These are phyloP conservation scores for Halocynthia roretzi DNA, from an alignment of 23 tunicate genomes.

Conservation along the genomic window DNA sequence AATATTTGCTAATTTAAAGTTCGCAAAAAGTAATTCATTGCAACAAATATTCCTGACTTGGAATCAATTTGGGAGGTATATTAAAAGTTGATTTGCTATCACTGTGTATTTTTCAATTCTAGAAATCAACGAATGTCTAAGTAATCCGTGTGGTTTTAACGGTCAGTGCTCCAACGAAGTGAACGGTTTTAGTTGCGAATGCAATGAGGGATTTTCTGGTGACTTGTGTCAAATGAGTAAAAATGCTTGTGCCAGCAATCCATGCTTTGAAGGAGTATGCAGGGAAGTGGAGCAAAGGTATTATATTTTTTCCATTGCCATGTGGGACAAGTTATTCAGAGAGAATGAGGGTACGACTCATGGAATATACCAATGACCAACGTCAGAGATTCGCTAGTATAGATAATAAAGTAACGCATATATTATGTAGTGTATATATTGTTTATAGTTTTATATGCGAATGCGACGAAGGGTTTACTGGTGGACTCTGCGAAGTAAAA, in stretches of 20 bases:
- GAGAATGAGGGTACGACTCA: neutral
- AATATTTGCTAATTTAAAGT: too few species aligned
- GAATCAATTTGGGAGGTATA: neutral
- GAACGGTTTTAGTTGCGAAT: conserved; percentile 4
- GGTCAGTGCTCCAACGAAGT: conserved; percentile 7
- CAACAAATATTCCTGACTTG: too few species aligned
- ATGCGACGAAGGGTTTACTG: neutral
- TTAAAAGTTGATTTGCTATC: neutral
- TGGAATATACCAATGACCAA: neutral
- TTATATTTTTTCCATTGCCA: neutral
- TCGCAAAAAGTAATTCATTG: too few species aligned
- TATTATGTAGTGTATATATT: too few species aligned
- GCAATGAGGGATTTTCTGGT: conserved; percentile 10
- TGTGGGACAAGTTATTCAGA: neutral
- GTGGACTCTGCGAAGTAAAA: neutral
- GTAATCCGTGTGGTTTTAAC: conserved; percentile 17
- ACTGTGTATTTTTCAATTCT: neutral
- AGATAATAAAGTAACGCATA: too few species aligned
- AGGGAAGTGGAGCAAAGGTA: neutral
- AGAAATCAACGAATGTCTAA: conserved; percentile 15
- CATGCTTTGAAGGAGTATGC: neutral
- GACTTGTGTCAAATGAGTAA: neutral
- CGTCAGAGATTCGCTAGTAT: neutral
- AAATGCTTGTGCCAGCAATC: neutral
- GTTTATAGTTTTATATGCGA: neutral